Base-by-base conservation (phyloP, 2,797 vertebrate species). In the Cyclura pinguis region DNA sequence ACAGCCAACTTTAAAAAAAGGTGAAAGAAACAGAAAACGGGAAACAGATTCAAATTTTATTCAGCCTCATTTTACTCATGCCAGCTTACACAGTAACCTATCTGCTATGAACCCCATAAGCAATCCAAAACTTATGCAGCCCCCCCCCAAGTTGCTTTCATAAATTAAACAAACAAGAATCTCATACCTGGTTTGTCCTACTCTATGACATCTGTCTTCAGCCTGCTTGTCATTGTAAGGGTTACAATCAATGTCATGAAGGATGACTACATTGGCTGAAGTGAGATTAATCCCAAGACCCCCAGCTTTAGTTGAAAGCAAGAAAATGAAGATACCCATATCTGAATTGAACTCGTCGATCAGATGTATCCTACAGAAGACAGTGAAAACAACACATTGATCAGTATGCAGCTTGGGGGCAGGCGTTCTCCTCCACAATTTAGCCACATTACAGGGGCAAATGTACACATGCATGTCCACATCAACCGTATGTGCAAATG, bases 211-310 rank as follows among this genome's bases (percentile, higher is more conserved):
- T 83, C 99, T 96, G 94, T 99, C 99, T 95, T 99, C 99, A 4
- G 99, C 99, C 96, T 99, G 99, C 90, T 99, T 99, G 96, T 99
- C 99, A 16, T 99, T 99, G 94, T 99, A 99, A 0, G 99, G 99
- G 94, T 99, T 99, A 95, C 98, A 99, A 94, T 99, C 99, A 35
- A 99, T 99, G 95, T 99, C 99, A 13, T 99, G 99, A 35, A 99
- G 97, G 95, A 99, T 98, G 84, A 99, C 99, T 2, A 98, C 97
- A 18, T 99, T 99, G 81, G 99, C 99, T 0, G 99, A 98, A 47
- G 99, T 98, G 83, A 99, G 97, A 95, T 99, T 99, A 95, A 99
- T 99, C 90, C 99, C 99, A 91, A 99, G 97, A 78, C 99, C 99
- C 13, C 99, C 99, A 32, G 99, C 99, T 93, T 98, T 98, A 8